Evolutionary conservation across 1,140 invertebrate genomes (phyloP).

Genomic region (Aphaenogaster floridana): DNA sequence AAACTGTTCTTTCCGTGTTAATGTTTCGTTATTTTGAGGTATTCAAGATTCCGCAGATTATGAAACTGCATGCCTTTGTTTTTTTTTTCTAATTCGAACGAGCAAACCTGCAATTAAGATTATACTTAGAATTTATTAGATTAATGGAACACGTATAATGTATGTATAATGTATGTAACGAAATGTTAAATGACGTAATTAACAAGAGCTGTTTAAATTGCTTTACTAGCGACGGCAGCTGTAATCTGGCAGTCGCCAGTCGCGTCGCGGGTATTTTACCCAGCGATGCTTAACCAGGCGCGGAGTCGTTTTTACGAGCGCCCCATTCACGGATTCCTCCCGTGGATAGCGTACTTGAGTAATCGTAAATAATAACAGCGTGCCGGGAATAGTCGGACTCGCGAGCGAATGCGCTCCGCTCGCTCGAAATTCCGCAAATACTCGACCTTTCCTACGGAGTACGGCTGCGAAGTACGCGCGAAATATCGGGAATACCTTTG

Average conservation of each 20-base stretch:
- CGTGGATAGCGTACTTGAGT: conserved; percentile 17
- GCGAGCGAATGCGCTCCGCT: not conserved
- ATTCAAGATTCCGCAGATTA: not conserved
- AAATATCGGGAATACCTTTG: conserved; percentile 51
- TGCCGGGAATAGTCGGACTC: conserved; percentile 31
- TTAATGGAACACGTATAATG: not conserved
- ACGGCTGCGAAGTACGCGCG: conserved; percentile 4
- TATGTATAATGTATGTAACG: not conserved
- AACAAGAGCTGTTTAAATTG: not conserved
- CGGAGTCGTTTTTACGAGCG: conserved; percentile 11
- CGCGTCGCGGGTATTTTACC: not conserved
- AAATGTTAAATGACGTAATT: not conserved
- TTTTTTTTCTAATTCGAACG: not conserved
- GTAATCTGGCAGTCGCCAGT: not conserved
- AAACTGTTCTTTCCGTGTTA: no score
- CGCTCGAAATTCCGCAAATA: conserved; percentile 50
- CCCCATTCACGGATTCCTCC: conserved; percentile 48
- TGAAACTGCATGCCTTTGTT: not conserved
- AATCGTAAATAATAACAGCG: conserved; percentile 63
- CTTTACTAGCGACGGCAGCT: not conserved
- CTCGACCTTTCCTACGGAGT: conserved; percentile 35
- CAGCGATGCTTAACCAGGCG: conserved; percentile 10
- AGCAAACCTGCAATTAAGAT: not conserved
- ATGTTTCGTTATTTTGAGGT: not conserved
- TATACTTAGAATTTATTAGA: not conserved